Evolutionary conservation across 1,140 invertebrate species (phyloP).

Genomic region (Bombus polaris): DNA sequence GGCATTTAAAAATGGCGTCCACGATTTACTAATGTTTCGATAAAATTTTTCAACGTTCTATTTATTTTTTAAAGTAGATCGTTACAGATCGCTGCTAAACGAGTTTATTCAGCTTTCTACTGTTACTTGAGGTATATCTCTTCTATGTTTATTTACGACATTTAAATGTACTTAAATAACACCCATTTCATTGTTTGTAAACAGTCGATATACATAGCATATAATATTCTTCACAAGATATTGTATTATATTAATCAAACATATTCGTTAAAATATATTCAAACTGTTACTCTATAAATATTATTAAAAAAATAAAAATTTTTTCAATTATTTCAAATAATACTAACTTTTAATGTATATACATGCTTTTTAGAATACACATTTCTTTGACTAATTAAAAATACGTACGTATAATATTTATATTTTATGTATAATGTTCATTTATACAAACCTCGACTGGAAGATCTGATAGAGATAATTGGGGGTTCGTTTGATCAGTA

Average conservation of each 20-base stretch:
- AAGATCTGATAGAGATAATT: constrained; percentile 67
- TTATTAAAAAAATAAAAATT: background rate
- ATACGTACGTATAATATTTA: too few species aligned
- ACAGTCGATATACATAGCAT: background rate
- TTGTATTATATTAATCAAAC: background rate
- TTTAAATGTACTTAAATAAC: background rate
- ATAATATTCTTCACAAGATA: background rate
- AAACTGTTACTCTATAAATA: too few species aligned
- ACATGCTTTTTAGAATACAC: background rate
- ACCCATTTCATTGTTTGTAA: constrained; percentile 15
- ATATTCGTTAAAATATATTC: background rate
- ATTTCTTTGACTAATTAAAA: background rate
- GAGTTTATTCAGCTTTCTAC: constrained; percentile 25
- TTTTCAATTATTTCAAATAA: background rate
- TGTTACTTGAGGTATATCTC: background rate
- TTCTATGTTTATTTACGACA: background rate
- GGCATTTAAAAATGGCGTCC: constrained; percentile 44
- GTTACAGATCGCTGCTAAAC: background rate
- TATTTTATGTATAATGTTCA: background rate
- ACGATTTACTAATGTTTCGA: background rate
- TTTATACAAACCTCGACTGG: constrained; percentile 72
- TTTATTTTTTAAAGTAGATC: constrained; percentile 10
- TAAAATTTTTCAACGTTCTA: background rate
- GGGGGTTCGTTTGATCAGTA: constrained; percentile 14
- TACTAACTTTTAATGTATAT: too few species aligned